These are phyloP conservation scores for Poecilia wingei DNA, from an alignment of 2,797 vertebrate genomes.

Conservation along the genomic window DNA sequence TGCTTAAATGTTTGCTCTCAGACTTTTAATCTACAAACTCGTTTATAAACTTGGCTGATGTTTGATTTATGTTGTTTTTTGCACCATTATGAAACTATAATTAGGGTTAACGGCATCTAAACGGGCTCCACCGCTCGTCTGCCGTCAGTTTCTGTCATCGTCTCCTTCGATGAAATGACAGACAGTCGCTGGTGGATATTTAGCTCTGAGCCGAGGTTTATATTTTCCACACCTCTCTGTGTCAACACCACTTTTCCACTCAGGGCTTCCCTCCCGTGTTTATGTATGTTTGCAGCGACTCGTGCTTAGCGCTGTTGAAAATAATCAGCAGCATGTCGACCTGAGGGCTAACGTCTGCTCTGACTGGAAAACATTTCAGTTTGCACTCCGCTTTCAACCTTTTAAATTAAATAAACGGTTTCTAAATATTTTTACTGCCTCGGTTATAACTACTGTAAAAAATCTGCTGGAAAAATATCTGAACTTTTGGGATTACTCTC, in stretches of 20 bases:
- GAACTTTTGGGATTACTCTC: too few relatives aligned
- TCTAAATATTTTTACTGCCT: too few relatives aligned
- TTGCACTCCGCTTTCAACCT: too few relatives aligned
- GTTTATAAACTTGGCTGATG: neutral
- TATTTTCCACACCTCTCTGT: constrained; percentile 18
- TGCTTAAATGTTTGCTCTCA: too few relatives aligned
- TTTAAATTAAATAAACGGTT: too few relatives aligned
- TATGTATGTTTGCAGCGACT: constrained; percentile 21
- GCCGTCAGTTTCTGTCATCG: constrained; percentile 8
- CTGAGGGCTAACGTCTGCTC: too few relatives aligned
- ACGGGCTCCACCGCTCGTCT: constrained; percentile 10
- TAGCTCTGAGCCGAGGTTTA: constrained; percentile 16
- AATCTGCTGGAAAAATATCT: too few relatives aligned
- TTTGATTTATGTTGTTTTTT: neutral
- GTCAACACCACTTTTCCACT: constrained; percentile 6
- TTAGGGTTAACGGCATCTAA: constrained; percentile 11
- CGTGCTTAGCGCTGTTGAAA: neutral
- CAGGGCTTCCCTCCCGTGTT: constrained; percentile 19
- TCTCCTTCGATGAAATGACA: constrained; percentile 2
- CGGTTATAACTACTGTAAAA: too few relatives aligned
- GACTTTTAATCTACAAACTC: too few relatives aligned
- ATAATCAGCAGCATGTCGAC: too few relatives aligned
- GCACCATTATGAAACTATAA: neutral
- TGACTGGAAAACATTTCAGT: too few relatives aligned
- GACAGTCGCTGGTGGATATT: constrained; percentile 8